Conservation (phyloP, 1,140 invertebrate genomes). For the Penaeus chinensis region DNA sequence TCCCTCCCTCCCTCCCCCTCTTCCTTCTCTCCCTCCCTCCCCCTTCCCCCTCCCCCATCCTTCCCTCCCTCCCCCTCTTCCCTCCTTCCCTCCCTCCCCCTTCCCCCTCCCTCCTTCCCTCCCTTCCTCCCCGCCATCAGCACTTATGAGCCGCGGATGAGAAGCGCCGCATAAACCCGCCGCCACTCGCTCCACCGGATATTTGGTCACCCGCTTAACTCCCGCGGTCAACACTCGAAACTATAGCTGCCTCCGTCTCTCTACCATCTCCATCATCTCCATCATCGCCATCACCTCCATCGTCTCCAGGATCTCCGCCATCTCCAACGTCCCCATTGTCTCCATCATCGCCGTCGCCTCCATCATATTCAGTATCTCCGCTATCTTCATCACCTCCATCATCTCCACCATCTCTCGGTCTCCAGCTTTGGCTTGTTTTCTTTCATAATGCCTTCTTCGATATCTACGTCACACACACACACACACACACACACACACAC, state of each 20-base stretch:
- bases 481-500: too few species aligned
- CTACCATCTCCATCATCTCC: not conserved
- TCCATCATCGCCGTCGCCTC: too few species aligned
- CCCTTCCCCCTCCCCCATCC: not conserved
- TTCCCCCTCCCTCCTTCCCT: not conserved
- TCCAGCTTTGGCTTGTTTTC: too few species aligned
- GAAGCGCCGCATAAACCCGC: slow-evolving; percentile 28
- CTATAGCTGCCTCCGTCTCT: not conserved
- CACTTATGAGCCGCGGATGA: slow-evolving; percentile 28
- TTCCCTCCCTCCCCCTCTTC: not conserved
- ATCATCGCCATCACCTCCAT: too few species aligned
- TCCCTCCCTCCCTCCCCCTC: not conserved
- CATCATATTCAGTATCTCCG: too few species aligned
- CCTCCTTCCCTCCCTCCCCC: not conserved
- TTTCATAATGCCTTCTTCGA: too few species aligned
- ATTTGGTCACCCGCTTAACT: slow-evolving; percentile 32
- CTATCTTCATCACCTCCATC: not conserved
- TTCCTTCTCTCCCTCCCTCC: not conserved
- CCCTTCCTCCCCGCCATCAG: not conserved
- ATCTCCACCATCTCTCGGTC: not conserved
- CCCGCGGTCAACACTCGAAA: slow-evolving; percentile 30
- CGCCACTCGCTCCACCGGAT: slow-evolving; percentile 15
- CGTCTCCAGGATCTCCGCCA: too few species aligned
- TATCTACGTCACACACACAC: too few species aligned
- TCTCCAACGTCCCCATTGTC: too few species aligned